Base-by-base conservation (phyloP, 2,113 vertebrate species). In the Crotophaga sulcirostris region DNA sequence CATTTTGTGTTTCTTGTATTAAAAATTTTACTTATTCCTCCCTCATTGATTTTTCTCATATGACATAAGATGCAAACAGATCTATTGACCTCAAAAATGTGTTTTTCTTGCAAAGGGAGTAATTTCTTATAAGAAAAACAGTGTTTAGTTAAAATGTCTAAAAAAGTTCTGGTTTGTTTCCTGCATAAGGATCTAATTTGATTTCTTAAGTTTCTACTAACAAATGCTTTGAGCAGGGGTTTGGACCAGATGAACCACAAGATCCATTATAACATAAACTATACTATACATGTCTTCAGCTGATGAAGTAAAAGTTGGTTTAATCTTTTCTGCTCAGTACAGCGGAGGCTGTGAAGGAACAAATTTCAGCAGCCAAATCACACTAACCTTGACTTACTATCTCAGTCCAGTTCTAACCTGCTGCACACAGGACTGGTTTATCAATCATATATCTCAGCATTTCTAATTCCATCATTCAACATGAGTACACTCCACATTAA, bases 51-150 rank as follows among this genome's bases (percentile, higher is more conserved):
- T 94, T n/a, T 49, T 94, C 90, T 97, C 51, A 60, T 76, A 78
- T 82, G 90, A 92, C 66, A 88, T 92, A 95, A 94, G 75, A 90
- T 52, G 87, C 85, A 96, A 97, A 97, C 59, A 47, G 84, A 91
- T 94, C 68, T 87, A 83, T 75, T 92, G 84, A 91, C 93, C 87
- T 96, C 91, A 95, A 83, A 96, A 93, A 95, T 91, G 85, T 94
- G 86, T 86, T 92, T 93, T 92, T 83, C 90, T 88, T 90, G 36
- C 54, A 91, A 72, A 91, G 47, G 80, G 69, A 80, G 33, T 47
- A 72, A 94, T 93, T 94, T 94, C 58, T 90, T 94, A 60, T 42
- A 90, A 68, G 75, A 81, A 96, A 80, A 93, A n/a, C 38, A 69
- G 44, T 44, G 90, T 87, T 92, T 86, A 81, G 87, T 45, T 85